Percentiles rank a stretch among this genome's conserved stretches.
Evolutionary conservation across 2,797 vertebrate species (phyloP).

Genomic region (Paramormyrops hopkinsi): DNA sequence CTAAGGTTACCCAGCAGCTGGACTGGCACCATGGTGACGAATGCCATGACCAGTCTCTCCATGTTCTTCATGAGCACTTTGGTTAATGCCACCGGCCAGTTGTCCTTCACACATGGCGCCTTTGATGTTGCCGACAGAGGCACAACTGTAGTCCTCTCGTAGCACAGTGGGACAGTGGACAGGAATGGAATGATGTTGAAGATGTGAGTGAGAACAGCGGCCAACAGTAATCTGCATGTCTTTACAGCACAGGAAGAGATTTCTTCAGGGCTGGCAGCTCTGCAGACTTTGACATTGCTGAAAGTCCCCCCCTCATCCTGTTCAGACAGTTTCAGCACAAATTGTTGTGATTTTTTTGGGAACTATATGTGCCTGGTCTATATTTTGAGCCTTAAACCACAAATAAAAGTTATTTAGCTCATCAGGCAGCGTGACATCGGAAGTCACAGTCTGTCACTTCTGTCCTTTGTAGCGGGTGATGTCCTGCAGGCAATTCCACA

Average conservation of each 20-base stretch:
- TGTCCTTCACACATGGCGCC: background rate
- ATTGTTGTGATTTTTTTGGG: background rate
- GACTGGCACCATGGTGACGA: background rate
- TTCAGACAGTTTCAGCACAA: background rate
- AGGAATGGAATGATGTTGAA: background rate
- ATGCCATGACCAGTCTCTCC: background rate
- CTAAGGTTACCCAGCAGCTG: background rate
- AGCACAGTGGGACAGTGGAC: background rate
- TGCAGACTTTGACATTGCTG: background rate
- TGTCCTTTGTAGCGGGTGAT: background rate
- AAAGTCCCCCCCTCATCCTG: background rate
- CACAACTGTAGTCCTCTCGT: background rate
- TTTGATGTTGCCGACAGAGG: background rate
- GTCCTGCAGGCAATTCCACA: background rate
- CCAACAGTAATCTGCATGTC: background rate
- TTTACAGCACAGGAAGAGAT: background rate
- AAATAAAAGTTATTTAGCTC: slow-evolving; percentile 6
- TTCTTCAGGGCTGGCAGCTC: background rate
- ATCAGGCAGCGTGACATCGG: background rate
- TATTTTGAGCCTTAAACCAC: background rate
- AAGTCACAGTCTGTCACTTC: background rate
- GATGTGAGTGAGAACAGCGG: background rate
- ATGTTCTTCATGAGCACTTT: background rate
- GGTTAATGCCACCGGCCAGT: background rate
- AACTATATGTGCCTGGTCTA: background rate